Evolutionary conservation across 2,888 invertebrate genomes (phyloP).

Genomic region (Muschampia plurimacula): DNA sequence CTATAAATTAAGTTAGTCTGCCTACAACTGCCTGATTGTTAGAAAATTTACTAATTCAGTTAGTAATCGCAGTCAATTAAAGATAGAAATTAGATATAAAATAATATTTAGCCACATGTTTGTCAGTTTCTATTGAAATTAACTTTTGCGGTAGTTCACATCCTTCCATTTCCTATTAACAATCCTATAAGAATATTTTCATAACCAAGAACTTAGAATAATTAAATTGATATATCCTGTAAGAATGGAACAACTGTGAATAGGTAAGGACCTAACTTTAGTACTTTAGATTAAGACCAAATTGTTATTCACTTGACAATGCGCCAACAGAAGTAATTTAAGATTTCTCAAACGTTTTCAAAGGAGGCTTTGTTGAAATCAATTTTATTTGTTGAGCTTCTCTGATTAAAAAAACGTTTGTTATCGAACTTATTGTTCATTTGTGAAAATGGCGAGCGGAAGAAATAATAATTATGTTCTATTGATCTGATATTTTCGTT

Average conservation of each 20-base stretch:
- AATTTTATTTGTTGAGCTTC: conserved; percentile 7
- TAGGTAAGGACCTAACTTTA: conserved; percentile 25
- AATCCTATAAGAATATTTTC: conserved; percentile 26
- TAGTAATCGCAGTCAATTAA: no score
- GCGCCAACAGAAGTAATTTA: conserved; percentile 61
- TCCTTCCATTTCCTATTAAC: conserved; percentile 36
- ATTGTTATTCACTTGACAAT: conserved; percentile 64
- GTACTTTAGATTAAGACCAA: conserved; percentile 22
- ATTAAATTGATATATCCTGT: conserved; percentile 2
- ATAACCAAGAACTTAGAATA: conserved; percentile 24
- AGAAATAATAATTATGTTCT: conserved; percentile 25
- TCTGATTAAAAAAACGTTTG: conserved; percentile 44
- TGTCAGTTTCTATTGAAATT: not conserved
- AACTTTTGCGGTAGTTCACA: conserved; percentile 19
- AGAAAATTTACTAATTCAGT: not conserved
- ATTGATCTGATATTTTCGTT: not conserved
- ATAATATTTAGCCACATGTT: not conserved
- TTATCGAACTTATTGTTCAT: conserved; percentile 27
- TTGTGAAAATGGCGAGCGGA: conserved; percentile 26
- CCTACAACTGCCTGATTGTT: no score
- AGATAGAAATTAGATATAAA: no score
- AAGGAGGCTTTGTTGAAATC: conserved; percentile 28
- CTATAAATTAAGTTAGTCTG: no score
- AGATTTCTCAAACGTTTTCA: conserved; percentile 47
- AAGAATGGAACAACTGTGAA: conserved; percentile 28